A percentile compares a stretch with the other conserved stretches of the same genome.
These are phyloP conservation scores for Rhyacophila evoluta DNA, from an alignment of 2,888 invertebrate genomes.

Conservation along the genomic window DNA sequence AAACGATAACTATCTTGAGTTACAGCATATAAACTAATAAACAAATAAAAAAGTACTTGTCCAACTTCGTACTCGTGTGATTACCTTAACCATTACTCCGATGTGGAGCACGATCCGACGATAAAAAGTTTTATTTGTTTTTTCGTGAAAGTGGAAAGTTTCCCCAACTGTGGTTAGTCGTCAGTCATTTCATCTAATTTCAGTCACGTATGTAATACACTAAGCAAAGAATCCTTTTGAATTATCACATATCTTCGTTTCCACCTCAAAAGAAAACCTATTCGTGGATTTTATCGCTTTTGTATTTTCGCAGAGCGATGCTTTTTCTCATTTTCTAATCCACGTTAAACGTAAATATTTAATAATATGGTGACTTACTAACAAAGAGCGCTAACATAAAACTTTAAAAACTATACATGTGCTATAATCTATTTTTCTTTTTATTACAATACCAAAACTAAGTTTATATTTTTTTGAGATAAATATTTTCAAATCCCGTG, in stretches of 20 bases:
- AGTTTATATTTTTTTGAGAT: too few relatives aligned
- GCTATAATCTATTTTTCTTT: too few relatives aligned
- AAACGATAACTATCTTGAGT: not conserved
- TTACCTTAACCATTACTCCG: constrained; percentile 5
- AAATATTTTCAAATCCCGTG: too few relatives aligned
- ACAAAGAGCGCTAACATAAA: not conserved
- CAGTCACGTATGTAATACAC: constrained; percentile 16
- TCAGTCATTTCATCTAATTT: constrained; percentile 14
- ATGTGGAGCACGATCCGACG: not conserved
- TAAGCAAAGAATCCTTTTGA: not conserved
- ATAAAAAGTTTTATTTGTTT: constrained; percentile 21
- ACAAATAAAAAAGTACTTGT: not conserved
- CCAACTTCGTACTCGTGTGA: not conserved
- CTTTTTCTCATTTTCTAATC: not conserved
- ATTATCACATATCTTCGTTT: constrained; percentile 1
- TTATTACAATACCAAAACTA: too few relatives aligned
- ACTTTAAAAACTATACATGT: too few relatives aligned
- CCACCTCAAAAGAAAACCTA: not conserved
- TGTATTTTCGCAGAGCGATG: not conserved
- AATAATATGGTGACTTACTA: not conserved
- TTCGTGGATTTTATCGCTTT: constrained; percentile 14
- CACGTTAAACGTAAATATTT: not conserved
- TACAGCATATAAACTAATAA: not conserved
- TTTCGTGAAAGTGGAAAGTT: constrained; percentile 13
- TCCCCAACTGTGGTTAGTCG: not conserved